A percentile compares a stretch with the other conserved stretches of the same genome.
Conservation (phyloP, 2,113 vertebrate species). For the Meriones unguiculatus region DNA sequence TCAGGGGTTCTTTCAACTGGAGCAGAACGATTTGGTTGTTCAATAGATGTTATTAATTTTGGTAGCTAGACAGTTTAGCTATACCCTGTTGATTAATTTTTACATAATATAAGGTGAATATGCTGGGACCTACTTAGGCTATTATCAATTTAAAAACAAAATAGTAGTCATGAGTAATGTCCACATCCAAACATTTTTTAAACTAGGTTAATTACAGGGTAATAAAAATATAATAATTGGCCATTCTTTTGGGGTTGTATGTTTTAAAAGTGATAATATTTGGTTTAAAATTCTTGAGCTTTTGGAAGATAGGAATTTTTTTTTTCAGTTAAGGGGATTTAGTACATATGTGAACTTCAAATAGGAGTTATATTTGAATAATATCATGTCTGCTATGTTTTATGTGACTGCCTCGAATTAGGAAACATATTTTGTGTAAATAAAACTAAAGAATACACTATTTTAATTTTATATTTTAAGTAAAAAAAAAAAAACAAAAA, state of each 20-base stretch:
- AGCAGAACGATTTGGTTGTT: background rate
- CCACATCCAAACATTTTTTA: background rate
- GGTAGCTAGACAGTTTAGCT: background rate
- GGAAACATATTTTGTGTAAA: background rate
- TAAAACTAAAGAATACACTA: background rate
- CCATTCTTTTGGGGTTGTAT: background rate
- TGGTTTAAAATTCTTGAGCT: slow-evolving; percentile 6
- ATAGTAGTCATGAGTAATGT: background rate
- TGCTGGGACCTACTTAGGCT: background rate
- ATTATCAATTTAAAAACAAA: slow-evolving; percentile 32
- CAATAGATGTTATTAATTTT: background rate
- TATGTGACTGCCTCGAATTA: background rate
- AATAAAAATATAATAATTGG: background rate
- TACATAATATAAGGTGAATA: background rate
- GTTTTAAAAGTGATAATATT: background rate
- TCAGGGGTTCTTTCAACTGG: background rate
- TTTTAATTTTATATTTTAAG: slow-evolving; percentile 41
- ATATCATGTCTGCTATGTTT: background rate
- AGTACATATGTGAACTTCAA: background rate
- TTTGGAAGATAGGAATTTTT: slow-evolving; percentile 24
- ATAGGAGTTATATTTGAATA: background rate
- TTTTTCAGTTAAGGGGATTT: background rate
- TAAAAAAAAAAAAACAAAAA: background rate
- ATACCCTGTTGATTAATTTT: slow-evolving; percentile 28
- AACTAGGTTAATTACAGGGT: background rate